These are phyloP conservation scores for Drosophila antonietae DNA, from an alignment of 2,888 invertebrate genomes.

Conservation along the genomic window DNA sequence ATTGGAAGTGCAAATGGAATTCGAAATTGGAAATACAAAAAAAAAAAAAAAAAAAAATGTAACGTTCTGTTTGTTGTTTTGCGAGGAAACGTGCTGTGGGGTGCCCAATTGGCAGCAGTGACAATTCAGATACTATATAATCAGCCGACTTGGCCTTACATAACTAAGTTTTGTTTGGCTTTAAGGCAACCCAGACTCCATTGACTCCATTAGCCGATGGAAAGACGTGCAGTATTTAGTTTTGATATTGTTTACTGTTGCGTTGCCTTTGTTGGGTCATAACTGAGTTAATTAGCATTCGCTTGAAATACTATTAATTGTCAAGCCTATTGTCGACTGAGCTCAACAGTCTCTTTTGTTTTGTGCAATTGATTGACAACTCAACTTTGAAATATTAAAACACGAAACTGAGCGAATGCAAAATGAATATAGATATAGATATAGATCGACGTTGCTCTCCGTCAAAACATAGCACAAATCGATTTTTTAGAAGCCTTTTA, in stretches of 20 bases:
- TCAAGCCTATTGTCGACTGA: slow-evolving; percentile 19
- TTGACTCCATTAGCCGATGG: background rate
- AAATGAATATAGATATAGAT: background rate
- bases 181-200: background rate
- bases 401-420: background rate
- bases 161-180: background rate
- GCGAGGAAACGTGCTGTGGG: slow-evolving; percentile 29
- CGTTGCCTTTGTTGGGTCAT: slow-evolving; percentile 24
- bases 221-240: slow-evolving; percentile 36
- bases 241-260: slow-evolving; percentile 4
- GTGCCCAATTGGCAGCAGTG: background rate
- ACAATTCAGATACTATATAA: slow-evolving; percentile 5
- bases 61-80: slow-evolving; percentile 6
- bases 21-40: background rate
- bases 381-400: slow-evolving; percentile 16
- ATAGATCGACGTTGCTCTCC: background rate
- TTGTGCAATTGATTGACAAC: slow-evolving; percentile 24
- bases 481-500: background rate
- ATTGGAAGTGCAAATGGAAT: background rate
- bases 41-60: background rate
- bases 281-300: slow-evolving; percentile 41
- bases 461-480: background rate
- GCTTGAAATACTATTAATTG: slow-evolving; percentile 17
- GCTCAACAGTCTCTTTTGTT: slow-evolving; percentile 6
- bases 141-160: background rate